phyloP scores from a whole-genome alignment of 2,888 invertebrate species.

The Drosophila hamatofila region DNA sequence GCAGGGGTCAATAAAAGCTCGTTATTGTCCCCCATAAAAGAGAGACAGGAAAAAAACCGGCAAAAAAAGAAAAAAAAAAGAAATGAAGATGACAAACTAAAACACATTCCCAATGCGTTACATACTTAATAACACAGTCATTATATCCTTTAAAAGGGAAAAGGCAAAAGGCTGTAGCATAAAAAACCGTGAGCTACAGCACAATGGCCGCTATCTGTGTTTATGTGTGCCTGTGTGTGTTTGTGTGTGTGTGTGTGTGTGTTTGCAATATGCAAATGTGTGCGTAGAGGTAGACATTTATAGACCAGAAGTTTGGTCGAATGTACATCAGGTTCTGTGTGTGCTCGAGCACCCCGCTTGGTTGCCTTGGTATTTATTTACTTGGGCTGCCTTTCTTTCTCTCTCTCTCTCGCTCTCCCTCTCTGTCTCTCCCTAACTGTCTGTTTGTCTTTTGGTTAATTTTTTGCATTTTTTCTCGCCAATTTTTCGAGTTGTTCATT shows the following conservation, averaged over 20 bases:
- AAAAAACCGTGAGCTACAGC: slow-evolving; percentile 40
- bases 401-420: neutral
- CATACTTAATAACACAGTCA: slow-evolving; percentile 56
- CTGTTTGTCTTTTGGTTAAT: slow-evolving; percentile 32
- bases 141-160: slow-evolving; percentile 43
- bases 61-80: neutral
- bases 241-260: slow-evolving; percentile 23
- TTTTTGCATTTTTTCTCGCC: slow-evolving; percentile 33
- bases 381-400: slow-evolving; percentile 27
- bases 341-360: slow-evolving; percentile 35
- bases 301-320: slow-evolving; percentile 72
- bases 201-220: slow-evolving; percentile 57
- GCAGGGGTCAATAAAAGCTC: slow-evolving; percentile 19
- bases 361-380: slow-evolving; percentile 74
- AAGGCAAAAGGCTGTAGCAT: slow-evolving; percentile 26
- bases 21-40: slow-evolving; percentile 4
- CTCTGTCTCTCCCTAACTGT: neutral
- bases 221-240: slow-evolving; percentile 16
- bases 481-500: slow-evolving; percentile 23
- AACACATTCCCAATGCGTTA: slow-evolving; percentile 29
- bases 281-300: slow-evolving; percentile 72
- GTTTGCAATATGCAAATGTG: slow-evolving; percentile 62
- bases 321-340: slow-evolving; percentile 46
- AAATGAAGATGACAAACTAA: slow-evolving; percentile 6
- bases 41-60: neutral